These are phyloP conservation scores for Lydus trimaculatus DNA, from an alignment of 2,888 invertebrate species.

Conservation along the genomic window DNA sequence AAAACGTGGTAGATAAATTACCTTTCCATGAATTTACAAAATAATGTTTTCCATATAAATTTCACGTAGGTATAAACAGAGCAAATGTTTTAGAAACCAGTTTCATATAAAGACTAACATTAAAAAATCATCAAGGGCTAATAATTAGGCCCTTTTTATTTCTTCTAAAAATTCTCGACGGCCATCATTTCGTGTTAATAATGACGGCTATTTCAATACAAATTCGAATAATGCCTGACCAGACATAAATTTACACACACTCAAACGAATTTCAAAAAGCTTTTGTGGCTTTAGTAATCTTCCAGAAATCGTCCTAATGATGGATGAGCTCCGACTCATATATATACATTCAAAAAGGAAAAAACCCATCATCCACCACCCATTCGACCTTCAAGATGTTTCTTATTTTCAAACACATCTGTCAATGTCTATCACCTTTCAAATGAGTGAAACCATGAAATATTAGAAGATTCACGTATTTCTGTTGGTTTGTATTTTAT, in stretches of 20 bases:
- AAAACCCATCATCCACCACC: not conserved
- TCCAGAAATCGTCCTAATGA: conserved; percentile 3
- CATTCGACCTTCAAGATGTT: not conserved
- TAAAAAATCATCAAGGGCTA: not conserved
- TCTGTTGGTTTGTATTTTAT: not conserved
- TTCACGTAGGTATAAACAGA: too few relatives aligned
- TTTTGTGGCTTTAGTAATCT: not conserved
- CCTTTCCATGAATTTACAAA: too few relatives aligned
- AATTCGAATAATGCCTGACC: not conserved
- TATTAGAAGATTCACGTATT: not conserved
- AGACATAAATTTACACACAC: not conserved
- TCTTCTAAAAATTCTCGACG: too few relatives aligned
- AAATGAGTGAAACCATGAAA: not conserved
- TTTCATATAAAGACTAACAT: not conserved
- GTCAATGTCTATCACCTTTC: not conserved
- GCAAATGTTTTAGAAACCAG: too few relatives aligned
- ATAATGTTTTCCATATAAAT: too few relatives aligned
- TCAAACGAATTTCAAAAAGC: not conserved
- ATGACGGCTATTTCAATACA: not conserved
- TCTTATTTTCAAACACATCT: not conserved
- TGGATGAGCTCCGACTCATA: not conserved
- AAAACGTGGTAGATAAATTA: too few relatives aligned
- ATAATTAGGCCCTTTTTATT: too few relatives aligned
- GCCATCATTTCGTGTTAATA: not conserved
- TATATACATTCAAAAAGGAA: not conserved